A percentile compares a stretch with the other conserved stretches of the same genome.
phyloP scores from a whole-genome alignment of 1,140 invertebrate species.

The Zaprionus gabonicus region DNA sequence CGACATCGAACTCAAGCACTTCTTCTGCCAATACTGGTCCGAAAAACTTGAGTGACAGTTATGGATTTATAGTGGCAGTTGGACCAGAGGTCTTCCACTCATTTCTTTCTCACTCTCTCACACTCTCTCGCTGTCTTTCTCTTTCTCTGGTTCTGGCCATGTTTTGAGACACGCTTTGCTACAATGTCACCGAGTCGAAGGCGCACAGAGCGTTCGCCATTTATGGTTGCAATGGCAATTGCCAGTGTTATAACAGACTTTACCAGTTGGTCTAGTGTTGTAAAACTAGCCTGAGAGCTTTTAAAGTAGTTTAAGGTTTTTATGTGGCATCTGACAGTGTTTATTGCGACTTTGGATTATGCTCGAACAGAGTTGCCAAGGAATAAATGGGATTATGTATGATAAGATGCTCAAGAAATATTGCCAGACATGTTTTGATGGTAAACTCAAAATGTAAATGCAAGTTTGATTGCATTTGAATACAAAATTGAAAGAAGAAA shows the following conservation, averaged over 20 bases:
- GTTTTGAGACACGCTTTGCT: conserved; percentile 45
- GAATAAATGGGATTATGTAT: conserved; percentile 5
- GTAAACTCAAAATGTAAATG: background rate
- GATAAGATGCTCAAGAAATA: background rate
- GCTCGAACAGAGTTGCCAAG: background rate
- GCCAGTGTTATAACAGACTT: conserved; percentile 33
- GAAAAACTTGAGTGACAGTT: conserved; percentile 76
- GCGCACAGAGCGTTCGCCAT: conserved; percentile 50
- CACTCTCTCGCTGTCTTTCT: conserved; percentile 5
- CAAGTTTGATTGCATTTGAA: background rate
- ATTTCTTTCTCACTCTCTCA: background rate
- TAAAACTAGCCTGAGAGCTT: conserved; percentile 51
- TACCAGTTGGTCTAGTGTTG: conserved; percentile 25
- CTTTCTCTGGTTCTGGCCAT: conserved; percentile 34
- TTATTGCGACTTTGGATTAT: conserved; percentile 22
- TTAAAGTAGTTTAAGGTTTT: conserved; percentile 58
- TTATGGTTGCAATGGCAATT: conserved; percentile 69
- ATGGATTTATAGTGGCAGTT: conserved; percentile 81
- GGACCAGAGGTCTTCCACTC: conserved; percentile 8
- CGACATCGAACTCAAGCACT: conserved; percentile 48
- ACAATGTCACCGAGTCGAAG: conserved; percentile 72
- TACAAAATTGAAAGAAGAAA: too few relatives aligned
- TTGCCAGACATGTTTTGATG: background rate
- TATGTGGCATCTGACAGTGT: conserved; percentile 38
- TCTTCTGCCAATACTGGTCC: conserved; percentile 66